These are phyloP conservation scores for Drosophila paranaensis DNA, from an alignment of 2,888 invertebrate genomes.

Conservation along the genomic window DNA sequence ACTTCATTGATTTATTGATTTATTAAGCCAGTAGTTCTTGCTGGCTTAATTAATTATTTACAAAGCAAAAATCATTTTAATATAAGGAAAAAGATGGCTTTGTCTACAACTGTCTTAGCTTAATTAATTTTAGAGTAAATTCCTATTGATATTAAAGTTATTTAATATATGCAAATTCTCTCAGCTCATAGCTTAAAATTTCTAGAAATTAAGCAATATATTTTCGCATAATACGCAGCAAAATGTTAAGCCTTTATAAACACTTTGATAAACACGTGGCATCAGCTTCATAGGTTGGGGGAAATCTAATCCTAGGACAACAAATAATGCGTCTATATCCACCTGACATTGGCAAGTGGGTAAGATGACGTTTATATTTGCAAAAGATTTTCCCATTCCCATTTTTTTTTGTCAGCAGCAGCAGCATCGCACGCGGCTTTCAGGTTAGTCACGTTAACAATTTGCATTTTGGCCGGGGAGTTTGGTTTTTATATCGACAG, in stretches of 20 bases:
- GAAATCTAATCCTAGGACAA: slow-evolving; percentile 5
- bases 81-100: not conserved
- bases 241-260: not conserved
- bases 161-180: not conserved
- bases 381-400: slow-evolving; percentile 23
- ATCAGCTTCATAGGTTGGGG: not conserved
- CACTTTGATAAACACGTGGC: slow-evolving; percentile 2
- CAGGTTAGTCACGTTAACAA: slow-evolving; percentile 72
- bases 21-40: not conserved
- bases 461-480: slow-evolving; percentile 66
- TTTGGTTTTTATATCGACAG: slow-evolving; percentile 58
- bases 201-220: not conserved
- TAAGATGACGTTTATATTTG: slow-evolving; percentile 41
- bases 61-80: not conserved
- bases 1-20: not conserved
- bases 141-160: not conserved
- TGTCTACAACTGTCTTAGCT: not conserved
- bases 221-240: not conserved
- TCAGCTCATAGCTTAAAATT: not conserved
- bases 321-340: slow-evolving; percentile 22
- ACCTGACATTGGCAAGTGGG: slow-evolving; percentile 33
- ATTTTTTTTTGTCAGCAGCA: not conserved
- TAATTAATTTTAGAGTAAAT: not conserved
- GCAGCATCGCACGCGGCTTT: slow-evolving; percentile 44
- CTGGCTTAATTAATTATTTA: not conserved